Evolutionary conservation across 2,888 invertebrate genomes (phyloP).

Genomic region (Tryphoninae sp.): DNA sequence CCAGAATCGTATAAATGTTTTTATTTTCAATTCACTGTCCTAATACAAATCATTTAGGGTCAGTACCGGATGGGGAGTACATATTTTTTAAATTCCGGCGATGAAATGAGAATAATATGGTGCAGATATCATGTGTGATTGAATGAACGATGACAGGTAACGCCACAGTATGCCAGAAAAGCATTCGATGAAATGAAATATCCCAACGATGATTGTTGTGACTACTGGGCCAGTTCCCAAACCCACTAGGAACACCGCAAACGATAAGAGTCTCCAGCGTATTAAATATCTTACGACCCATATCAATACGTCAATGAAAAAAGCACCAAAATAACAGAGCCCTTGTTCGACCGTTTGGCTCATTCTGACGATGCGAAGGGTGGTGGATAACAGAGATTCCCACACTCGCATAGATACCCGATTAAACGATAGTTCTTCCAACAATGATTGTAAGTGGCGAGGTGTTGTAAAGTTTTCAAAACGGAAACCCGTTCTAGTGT

Average conservation of each 20-base stretch:
- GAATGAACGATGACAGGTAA: not conserved
- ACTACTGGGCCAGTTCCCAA: not conserved
- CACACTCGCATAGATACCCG: constrained; percentile 19
- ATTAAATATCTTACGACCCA: not conserved
- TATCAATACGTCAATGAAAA: constrained; percentile 34
- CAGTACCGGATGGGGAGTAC: too few relatives aligned
- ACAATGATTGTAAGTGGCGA: not conserved
- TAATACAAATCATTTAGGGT: too few relatives aligned
- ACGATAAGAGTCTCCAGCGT: not conserved
- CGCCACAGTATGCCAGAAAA: not conserved
- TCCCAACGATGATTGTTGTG: not conserved
- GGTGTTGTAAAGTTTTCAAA: constrained; percentile 23
- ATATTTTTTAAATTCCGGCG: too few relatives aligned
- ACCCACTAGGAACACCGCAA: constrained; percentile 8
- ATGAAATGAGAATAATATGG: not conserved
- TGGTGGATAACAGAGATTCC: not conserved
- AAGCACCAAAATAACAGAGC: constrained; percentile 7
- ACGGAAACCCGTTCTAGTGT: constrained; percentile 10
- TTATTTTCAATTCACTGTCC: too few relatives aligned
- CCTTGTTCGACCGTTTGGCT: not conserved
- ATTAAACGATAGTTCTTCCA: constrained; percentile 39
- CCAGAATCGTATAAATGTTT: too few relatives aligned
- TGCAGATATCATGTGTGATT: constrained; percentile 6
- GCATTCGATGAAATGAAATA: not conserved
- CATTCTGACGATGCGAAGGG: constrained; percentile 20